Evolutionary conservation across 2,797 vertebrate species (phyloP), one percentile per base, ranked within the genome.

Genomic region (Astyanax mexicanus): DNA sequence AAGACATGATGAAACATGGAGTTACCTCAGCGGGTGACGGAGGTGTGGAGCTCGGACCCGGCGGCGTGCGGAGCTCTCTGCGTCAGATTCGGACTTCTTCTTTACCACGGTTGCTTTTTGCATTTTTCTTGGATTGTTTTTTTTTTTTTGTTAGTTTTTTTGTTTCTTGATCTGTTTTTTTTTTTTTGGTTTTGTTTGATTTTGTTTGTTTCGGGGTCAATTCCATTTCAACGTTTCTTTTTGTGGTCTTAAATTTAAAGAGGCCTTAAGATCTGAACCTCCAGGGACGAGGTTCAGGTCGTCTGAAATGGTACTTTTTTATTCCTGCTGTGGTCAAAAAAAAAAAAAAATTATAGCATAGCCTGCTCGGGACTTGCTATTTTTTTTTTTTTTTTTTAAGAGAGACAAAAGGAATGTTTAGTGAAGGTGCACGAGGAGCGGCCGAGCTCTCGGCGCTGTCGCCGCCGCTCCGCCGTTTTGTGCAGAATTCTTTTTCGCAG

Each of bases 231-330:
- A 79, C 83, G 75, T 65, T 81, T 69, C 29, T 76, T 32, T 81
- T 54, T 19, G 88, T 89, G 81, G 77, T 81, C 77, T 90, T 86
- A 69, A 27, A 67, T 91, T 89, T 94, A 87, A 92, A 89, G 93
- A 94, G 94, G 95, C 95, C 95, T 93, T 94, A 92, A 85, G 88
- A 88, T 88, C 91, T 92, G 87, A 85, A 93, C 92, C 84, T 19
- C 57, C 49, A 74, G 72, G 32, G 61, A 67, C 81, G 83, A 75
- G 88, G 88, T 91, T 91, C 85, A 89, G 88, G 84, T 87, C 85
- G 82, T 90, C 87, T 81, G 61, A 89, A 88, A 88, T 84, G 94
- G 95, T 95, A 95, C 95, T 92, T 87, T 92, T 92, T 87, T 92
- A 90, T 87, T 83, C 92, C 92, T 77, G 87, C 92, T 95, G 90